Evolutionary conservation across 1,140 invertebrate genomes (phyloP), one percentile per base, ranked within the genome.

Genomic region (Pemphigus obesinymphae): DNA sequence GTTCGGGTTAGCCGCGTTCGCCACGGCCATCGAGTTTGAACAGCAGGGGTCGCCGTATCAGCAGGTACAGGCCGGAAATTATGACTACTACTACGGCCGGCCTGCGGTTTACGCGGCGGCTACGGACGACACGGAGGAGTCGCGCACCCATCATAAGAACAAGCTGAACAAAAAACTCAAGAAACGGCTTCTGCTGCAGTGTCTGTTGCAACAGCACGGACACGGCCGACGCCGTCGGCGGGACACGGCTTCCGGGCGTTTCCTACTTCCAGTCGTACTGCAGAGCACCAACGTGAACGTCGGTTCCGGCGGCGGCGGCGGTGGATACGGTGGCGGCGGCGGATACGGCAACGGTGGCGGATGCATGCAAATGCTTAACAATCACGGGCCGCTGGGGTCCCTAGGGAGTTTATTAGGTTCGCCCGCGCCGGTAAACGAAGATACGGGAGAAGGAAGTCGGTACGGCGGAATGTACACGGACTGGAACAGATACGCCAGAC

Each of bases 241-340:
- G 4, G 76, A 80, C 40, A 45, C 23, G 11, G 45, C 73, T 37
- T 40, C 76, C 1, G 76, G 76, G 2, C 76, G 76, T 0, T 80
- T 80, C 10, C 45, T 80, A 20, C 37, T 80, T 40, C 76, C 76
- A 15, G 11, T 80, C 2, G 55, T 63, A 13, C 45, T 63, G 53
- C 76, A 80, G 37, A 80, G 55, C 55, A 80, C 76, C 17, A 80
- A 80, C 26, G 76, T 80, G 0, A 80, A 80, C 76, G 76, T 80
- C 0, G 55, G 50, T 20, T 3, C 13, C 13, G 75, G 37, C n/a
- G 4, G 17, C 5, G 75, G 55, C 15, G 23, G 34, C 15, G 20
- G 29, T 1, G 50, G 50, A 26, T 40, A 53, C 34, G 37, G 34
- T n/a, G 26, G 76, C 34, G 23, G 75, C 53, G 23, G 3, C 40